A percentile compares a stretch with the other conserved stretches of the same genome.
Evolutionary conservation across 1,140 invertebrate genomes (phyloP).

Genomic region (Caenorhabditis tropicalis): DNA sequence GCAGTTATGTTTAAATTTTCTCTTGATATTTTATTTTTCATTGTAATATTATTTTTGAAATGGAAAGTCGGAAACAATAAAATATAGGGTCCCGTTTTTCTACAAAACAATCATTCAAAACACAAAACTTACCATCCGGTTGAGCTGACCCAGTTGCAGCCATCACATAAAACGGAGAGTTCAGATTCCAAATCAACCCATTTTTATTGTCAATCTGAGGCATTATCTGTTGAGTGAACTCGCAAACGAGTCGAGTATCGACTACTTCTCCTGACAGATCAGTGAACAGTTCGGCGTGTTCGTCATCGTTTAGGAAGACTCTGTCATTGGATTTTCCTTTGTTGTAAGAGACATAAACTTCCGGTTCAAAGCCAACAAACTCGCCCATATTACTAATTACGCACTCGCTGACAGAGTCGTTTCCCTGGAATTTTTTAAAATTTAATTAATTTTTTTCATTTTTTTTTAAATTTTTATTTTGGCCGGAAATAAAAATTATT

Average conservation of each 20-base stretch:
- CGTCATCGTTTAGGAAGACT: conserved; percentile 47
- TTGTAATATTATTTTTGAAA: too few relatives aligned
- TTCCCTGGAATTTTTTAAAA: conserved; percentile 27
- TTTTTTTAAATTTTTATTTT: too few relatives aligned
- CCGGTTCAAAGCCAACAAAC: conserved; percentile 40
- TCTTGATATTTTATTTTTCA: too few relatives aligned
- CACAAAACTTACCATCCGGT: conserved; percentile 43
- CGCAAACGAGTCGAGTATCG: conserved; percentile 16
- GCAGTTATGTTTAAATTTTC: too few relatives aligned
- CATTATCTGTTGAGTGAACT: conserved; percentile 46
- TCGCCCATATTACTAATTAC: conserved; percentile 47
- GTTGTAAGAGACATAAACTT: conserved; percentile 44
- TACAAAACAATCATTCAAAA: too few relatives aligned
- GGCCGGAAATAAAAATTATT: too few relatives aligned
- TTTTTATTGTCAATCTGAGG: conserved; percentile 47
- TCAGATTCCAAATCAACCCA: conserved; percentile 33
- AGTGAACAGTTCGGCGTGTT: conserved; percentile 15
- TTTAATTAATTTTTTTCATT: background rate
- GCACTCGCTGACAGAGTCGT: conserved; percentile 44
- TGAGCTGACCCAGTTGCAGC: conserved; percentile 45
- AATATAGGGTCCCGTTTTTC: too few relatives aligned
- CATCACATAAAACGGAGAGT: conserved; percentile 19
- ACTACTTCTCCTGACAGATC: conserved; percentile 36
- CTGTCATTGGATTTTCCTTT: conserved; percentile 48
- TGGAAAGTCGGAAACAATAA: too few relatives aligned